Base-by-base conservation (phyloP, 2,113 vertebrate species). In the Myiozetetes cayanensis region DNA sequence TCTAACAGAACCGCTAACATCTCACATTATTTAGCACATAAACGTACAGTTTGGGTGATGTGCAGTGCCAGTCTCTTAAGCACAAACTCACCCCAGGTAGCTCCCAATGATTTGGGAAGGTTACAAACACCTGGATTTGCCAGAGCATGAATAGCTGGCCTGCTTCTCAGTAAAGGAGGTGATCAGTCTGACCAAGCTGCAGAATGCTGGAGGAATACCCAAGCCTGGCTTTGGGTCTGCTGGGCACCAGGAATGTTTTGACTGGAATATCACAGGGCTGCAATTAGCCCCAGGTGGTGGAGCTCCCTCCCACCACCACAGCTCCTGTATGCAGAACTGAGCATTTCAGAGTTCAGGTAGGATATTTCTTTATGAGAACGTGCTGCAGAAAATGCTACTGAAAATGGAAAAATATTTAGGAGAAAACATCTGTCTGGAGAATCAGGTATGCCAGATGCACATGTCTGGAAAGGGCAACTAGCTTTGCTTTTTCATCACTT, bases 1-100 rank as follows among this genome's bases (percentile, higher is more conserved):
- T 47, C 41, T 56, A 22, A 77, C 46, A 70, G 75, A 91, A 20
- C 17, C 0, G 0, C 3, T 43, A 25, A 44, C 21, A 53, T 27
- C 50, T 22, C 9, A n/a, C 14, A 35, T 24, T 44, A 43, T 30
- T 61, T 44, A 73, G 35, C 2, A 3, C 12, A 17, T 6, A 66
- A 35, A 35, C 35, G n/a, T 35, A 10, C n/a, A 35, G 56, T 59
- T 59, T 35, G 56, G 56, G 56, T 24, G n/a, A 24, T 9, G 14
- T 59, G 56, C 56, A 59, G 56, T 35, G 14, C 56, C 23, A 59
- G 21, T 35, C 33, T 23, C 21, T 58, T 58, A n/a, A 35, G 56
- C n/a, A 35, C 56, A 35, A 59, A 35, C 56, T 15, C 22, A 35
- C n/a, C 22, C 23, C n/a, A 59, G 56, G 56, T 59, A 59, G 56